phyloP scores from a whole-genome alignment of 2,888 invertebrate genomes.

The Pristionchus maxplancki region DNA sequence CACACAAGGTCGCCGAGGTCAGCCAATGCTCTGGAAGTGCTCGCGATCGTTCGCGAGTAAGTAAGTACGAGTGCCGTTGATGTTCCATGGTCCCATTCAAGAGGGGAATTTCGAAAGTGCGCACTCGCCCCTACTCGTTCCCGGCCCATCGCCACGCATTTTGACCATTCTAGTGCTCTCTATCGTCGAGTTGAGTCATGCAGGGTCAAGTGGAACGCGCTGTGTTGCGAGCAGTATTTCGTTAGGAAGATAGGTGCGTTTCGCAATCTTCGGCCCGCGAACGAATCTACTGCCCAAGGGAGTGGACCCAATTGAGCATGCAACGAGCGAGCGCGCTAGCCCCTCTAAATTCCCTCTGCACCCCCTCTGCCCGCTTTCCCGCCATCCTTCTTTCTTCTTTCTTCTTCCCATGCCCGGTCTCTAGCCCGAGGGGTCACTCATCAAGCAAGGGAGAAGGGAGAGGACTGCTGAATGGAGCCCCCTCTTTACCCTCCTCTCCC shows the following conservation, averaged over 20 bases:
- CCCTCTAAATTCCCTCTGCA: background rate
- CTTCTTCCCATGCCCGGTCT: background rate
- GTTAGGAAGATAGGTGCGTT: background rate
- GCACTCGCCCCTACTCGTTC: background rate
- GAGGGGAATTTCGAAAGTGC: background rate
- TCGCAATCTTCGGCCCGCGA: background rate
- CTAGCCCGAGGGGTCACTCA: conserved; percentile 38
- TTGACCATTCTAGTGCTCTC: background rate
- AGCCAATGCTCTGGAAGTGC: background rate
- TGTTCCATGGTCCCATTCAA: background rate
- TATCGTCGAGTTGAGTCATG: background rate
- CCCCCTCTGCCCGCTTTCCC: background rate
- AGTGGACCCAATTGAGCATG: conserved; percentile 21
- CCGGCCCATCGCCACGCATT: background rate
- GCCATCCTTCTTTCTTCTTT: background rate
- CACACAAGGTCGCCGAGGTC: background rate
- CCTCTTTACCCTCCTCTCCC: background rate
- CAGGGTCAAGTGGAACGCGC: background rate
- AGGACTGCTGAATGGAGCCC: background rate
- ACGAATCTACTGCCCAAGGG: background rate
- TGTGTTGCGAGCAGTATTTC: background rate
- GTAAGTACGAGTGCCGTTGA: background rate
- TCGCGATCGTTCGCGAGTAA: background rate
- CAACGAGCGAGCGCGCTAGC: background rate
- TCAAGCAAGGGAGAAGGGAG: conserved; percentile 4